These are phyloP conservation scores for Pelusios castaneus DNA, from an alignment of 2,113 vertebrate genomes.

Conservation along the genomic window DNA sequence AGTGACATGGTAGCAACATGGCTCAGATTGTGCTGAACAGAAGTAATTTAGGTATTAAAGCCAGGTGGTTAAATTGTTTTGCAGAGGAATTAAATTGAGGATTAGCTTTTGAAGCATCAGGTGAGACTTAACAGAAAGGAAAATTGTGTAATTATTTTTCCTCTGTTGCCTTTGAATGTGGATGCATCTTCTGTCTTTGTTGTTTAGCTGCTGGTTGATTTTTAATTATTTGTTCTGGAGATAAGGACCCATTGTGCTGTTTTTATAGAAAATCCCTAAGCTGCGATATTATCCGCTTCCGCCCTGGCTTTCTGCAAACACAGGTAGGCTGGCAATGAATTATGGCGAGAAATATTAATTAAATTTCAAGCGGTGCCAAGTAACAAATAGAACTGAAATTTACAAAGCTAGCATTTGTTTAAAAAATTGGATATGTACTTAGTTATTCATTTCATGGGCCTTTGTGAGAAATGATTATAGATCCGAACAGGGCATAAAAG, in stretches of 20 bases:
- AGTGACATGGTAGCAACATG: neutral
- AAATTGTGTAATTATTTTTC: neutral
- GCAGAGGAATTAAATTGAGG: conserved; percentile 8
- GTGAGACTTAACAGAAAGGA: neutral
- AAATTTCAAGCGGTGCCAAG: conserved; percentile 3
- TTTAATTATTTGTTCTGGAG: conserved; percentile 41
- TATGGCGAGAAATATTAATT: neutral
- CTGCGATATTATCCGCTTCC: neutral
- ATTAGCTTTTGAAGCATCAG: conserved; percentile 8
- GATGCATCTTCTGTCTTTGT: neutral
- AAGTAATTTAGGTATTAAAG: conserved; percentile 15
- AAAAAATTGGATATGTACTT: neutral
- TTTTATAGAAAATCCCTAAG: conserved; percentile 12
- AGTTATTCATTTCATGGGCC: neutral
- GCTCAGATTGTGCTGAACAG: neutral
- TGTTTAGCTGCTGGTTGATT: neutral
- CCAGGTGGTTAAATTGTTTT: neutral
- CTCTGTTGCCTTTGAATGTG: neutral
- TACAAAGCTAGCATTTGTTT: neutral
- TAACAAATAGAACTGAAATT: neutral
- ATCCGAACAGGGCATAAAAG: neutral
- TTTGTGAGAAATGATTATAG: neutral
- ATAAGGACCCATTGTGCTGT: neutral
- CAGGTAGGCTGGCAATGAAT: neutral
- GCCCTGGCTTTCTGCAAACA: neutral